Evolutionary conservation across 1,140 invertebrate species (phyloP).

Genomic region (Rhyacophila brunnea): DNA sequence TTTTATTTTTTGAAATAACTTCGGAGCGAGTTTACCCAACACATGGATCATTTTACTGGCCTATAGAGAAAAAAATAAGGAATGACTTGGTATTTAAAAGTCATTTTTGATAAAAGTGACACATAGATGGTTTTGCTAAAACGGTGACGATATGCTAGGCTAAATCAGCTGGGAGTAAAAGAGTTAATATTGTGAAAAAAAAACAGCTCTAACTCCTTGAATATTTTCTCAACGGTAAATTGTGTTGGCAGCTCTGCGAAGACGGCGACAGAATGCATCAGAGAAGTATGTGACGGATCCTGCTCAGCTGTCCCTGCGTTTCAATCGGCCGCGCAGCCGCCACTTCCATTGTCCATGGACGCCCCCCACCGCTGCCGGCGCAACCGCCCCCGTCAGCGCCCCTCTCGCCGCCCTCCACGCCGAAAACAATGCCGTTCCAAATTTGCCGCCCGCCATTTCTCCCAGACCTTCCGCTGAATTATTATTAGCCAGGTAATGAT

Average conservation of each 20-base stretch:
- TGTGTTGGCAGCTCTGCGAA: slow-evolving; percentile 49
- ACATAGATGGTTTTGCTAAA: too few species aligned
- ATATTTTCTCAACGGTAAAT: too few species aligned
- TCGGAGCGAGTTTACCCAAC: too few species aligned
- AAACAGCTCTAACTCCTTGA: too few species aligned
- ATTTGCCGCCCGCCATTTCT: not conserved
- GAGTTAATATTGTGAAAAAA: too few species aligned
- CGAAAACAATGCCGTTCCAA: not conserved
- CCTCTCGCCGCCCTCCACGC: slow-evolving; percentile 39
- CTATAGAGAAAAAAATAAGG: too few species aligned
- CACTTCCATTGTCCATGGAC: slow-evolving; percentile 36
- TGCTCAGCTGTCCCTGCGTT: slow-evolving; percentile 64
- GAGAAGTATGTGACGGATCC: slow-evolving; percentile 72
- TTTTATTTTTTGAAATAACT: too few species aligned
- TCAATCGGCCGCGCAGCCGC: slow-evolving; percentile 59
- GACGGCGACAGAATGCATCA: slow-evolving; percentile 58
- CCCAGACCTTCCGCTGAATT: not conserved
- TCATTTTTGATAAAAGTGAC: too few species aligned
- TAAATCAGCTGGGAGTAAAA: too few species aligned
- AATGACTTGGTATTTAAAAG: too few species aligned
- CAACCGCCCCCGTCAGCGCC: slow-evolving; percentile 1
- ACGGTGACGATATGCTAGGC: too few species aligned
- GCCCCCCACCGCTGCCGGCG: slow-evolving; percentile 40
- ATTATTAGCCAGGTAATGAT: slow-evolving; percentile 1
- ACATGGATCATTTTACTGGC: too few species aligned